Conservation (phyloP, 2,888 invertebrate genomes). For the Muscina levida region DNA sequence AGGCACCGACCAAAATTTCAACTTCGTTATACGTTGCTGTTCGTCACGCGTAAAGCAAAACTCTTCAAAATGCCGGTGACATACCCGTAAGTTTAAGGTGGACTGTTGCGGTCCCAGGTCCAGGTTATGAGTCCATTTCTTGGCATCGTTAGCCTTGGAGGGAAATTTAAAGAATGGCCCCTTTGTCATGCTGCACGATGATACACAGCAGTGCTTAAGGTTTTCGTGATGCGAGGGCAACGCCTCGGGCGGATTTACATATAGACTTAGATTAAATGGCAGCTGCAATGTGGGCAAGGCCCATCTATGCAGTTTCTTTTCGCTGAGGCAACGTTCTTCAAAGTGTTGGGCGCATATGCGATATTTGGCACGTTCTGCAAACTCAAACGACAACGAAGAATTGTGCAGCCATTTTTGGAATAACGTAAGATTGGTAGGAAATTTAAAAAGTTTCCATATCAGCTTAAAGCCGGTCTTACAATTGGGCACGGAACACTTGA, state of each 20-base stretch:
- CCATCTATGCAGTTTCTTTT: conserved; percentile 62
- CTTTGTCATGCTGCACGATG: conserved; percentile 46
- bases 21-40: conserved; percentile 37
- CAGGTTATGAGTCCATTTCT: conserved; percentile 65
- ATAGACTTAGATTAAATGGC: conserved; percentile 60
- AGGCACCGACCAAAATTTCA: conserved; percentile 63
- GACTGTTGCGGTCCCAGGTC: conserved; percentile 54
- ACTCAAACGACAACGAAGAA: conserved; percentile 69
- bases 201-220: conserved; percentile 61
- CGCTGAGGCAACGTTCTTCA: conserved; percentile 67
- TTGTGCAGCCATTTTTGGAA: conserved; percentile 73
- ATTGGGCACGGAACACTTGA: conserved; percentile 72
- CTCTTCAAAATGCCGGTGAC: conserved; percentile 64
- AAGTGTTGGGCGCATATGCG: conserved; percentile 73
- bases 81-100: conserved; percentile 58
- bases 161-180: conserved; percentile 63
- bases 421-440: conserved; percentile 67
- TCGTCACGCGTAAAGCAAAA: conserved; percentile 50
- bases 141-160: conserved; percentile 16
- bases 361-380: conserved; percentile 67
- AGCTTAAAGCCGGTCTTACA: conserved; percentile 70
- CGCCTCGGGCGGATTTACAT: conserved; percentile 63
- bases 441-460: conserved; percentile 68
- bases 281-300: conserved; percentile 65
- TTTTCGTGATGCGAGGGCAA: conserved; percentile 62